A percentile compares a stretch with the other conserved stretches of the same genome.
These are phyloP conservation scores for Saturnia pavonia DNA, from an alignment of 2,888 invertebrate genomes.

Conservation along the genomic window DNA sequence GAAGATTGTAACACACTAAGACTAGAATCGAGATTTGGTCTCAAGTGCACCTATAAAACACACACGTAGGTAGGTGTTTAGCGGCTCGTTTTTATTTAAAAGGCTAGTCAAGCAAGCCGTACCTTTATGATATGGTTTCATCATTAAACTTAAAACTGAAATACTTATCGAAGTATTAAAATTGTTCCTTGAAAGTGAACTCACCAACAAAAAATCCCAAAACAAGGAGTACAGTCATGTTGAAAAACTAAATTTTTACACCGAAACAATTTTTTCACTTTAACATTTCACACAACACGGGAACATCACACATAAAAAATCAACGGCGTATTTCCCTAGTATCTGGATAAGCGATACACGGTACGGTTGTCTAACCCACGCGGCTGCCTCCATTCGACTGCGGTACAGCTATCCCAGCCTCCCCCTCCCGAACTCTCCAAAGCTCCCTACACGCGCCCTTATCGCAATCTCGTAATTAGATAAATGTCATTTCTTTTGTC, in stretches of 20 bases:
- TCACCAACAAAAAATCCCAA: constrained; percentile 59
- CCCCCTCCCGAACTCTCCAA: constrained; percentile 38
- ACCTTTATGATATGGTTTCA: no score
- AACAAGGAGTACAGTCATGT: constrained; percentile 53
- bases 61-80: no score
- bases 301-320: constrained; percentile 1
- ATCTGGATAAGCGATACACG: constrained; percentile 23
- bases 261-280: constrained; percentile 40
- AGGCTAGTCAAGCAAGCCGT: no score
- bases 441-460: constrained; percentile 55
- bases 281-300: constrained; percentile 45
- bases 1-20: no score
- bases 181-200: constrained; percentile 26
- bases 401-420: constrained; percentile 58
- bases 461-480: constrained; percentile 79
- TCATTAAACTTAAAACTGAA: no score
- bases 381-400: constrained; percentile 53
- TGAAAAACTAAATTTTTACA: constrained; percentile 41
- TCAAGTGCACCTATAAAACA: no score
- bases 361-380: constrained; percentile 32
- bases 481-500: constrained; percentile 78
- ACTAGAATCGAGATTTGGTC: no score
- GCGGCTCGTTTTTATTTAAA: no score
- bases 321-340: constrained; percentile 30
- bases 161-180: no score